Base-by-base conservation (phyloP, 1,140 invertebrate genomes). In the Caenorhabditis briggsae region DNA sequence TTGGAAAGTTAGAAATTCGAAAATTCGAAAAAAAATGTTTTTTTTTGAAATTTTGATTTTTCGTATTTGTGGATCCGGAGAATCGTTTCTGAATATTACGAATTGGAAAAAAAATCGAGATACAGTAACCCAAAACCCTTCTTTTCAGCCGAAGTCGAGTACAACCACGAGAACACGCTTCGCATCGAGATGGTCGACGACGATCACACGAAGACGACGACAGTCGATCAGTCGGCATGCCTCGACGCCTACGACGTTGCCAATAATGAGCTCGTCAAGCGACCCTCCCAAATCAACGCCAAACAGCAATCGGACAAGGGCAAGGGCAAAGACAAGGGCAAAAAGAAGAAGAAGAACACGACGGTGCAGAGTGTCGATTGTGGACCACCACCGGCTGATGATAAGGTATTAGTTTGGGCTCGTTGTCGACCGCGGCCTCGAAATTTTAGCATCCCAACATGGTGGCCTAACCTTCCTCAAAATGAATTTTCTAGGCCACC, bases 151-250 rank as follows among this genome's bases (percentile, higher is more conserved):
- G 50, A 58, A n/a, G 25, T 23, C n/a, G 59, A 61, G 5, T 61
- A 20, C 59, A 61, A 61, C 12, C 70, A 78, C 46, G 70, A 78
- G 20, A 78, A 78, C n/a, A 78, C 70, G 2, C 70, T 78, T 48
- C 70, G 70, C 1, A 78, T 78, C 20, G 70, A 78, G 20, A 78
- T 78, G 70, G 46, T 78, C 46, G 70, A 78, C 20, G 70, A 78
- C 41, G 70, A 78, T 78, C 70, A 78, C 70, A 78, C 70, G 8
- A 78, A 78, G 43, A 70, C 65, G 2, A 25, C 12, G 16, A 25
- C 23, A 20, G n/a, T n/a, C 8, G 70, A 78, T 11, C 46, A 46
- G 11, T 20, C 70, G n/a, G 70, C n/a, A 12, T 78, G 70, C 11
- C 11, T 78, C 3, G 70, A 78, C 33, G 70, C 20, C n/a, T 53